phyloP scores from a whole-genome alignment of 2,888 invertebrate species.

The Netelia virgata region DNA sequence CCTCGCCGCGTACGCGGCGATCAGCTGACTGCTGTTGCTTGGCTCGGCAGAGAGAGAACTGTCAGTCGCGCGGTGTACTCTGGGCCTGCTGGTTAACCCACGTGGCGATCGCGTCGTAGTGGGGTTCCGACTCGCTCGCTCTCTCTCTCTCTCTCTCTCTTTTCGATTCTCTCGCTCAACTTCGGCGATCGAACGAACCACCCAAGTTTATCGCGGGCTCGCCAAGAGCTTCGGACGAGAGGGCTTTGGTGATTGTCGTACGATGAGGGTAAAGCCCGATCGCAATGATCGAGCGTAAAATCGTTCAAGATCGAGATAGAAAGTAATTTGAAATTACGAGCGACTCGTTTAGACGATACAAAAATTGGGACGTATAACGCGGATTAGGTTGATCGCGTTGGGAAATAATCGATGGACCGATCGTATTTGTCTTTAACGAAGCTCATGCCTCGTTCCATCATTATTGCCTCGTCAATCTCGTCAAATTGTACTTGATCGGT shows the following conservation, averaged over 20 bases:
- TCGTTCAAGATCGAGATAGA: not conserved
- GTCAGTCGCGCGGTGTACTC: constrained; percentile 79
- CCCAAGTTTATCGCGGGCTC: constrained; percentile 24
- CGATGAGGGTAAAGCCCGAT: not conserved
- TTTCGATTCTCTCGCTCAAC: constrained; percentile 16
- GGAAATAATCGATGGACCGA: too few species aligned
- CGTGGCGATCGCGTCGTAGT: constrained; percentile 67
- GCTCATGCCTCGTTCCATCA: too few species aligned
- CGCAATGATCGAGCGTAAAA: not conserved
- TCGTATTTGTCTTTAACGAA: too few species aligned
- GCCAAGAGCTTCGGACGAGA: not conserved
- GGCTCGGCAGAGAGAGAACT: constrained; percentile 72
- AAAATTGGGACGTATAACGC: too few species aligned
- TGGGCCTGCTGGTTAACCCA: constrained; percentile 71
- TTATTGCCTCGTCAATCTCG: too few species aligned
- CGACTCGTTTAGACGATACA: too few species aligned
- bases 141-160: constrained; percentile 22
- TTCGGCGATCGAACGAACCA: constrained; percentile 34
- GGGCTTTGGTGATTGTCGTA: not conserved
- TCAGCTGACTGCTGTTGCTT: constrained; percentile 80
- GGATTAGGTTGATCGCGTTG: too few species aligned
- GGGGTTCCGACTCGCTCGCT: constrained; percentile 1
- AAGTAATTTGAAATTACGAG: too few species aligned
- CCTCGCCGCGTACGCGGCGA: constrained; percentile 73
- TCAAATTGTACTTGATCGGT: too few species aligned